These are phyloP conservation scores for Ibycter americanus DNA, from an alignment of 2,797 vertebrate genomes.

Conservation along the genomic window DNA sequence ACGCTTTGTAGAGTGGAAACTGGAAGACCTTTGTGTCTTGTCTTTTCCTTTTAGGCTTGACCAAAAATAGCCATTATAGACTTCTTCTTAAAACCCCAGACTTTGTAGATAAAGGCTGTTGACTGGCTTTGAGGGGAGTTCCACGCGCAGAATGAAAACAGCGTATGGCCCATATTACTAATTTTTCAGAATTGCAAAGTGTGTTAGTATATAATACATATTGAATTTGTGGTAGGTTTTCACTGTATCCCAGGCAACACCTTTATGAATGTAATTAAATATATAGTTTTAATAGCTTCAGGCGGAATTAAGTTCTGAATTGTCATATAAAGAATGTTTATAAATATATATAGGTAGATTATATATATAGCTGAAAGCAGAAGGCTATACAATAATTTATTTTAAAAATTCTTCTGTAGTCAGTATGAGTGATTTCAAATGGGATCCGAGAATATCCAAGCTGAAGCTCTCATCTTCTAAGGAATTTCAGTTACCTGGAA, in stretches of 20 bases:
- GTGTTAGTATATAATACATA: neutral
- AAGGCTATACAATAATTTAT: neutral
- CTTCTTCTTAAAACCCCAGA: neutral
- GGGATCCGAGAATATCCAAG: slow-evolving; percentile 68
- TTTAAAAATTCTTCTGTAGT: slow-evolving; percentile 41
- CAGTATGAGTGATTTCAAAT: slow-evolving; percentile 61
- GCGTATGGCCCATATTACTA: neutral
- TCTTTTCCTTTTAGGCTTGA: slow-evolving; percentile 40
- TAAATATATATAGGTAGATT: neutral
- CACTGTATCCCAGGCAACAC: neutral
- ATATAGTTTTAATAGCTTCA: neutral
- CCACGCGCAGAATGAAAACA: neutral
- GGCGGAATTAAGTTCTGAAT: neutral
- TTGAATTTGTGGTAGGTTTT: neutral
- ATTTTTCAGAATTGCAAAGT: neutral
- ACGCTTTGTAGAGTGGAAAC: neutral
- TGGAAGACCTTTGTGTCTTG: neutral
- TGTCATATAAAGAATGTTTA: slow-evolving; percentile 34
- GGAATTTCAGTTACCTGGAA: slow-evolving; percentile 78
- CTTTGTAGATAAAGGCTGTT: slow-evolving; percentile 9
- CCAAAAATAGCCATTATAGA: slow-evolving; percentile 50
- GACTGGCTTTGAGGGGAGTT: neutral
- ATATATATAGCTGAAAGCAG: neutral
- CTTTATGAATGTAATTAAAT: slow-evolving; percentile 16
- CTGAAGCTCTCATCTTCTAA: slow-evolving; percentile 71